Evolutionary conservation across 2,888 invertebrate species (phyloP), one percentile per base, ranked within the genome.

Genomic region (Lepidonotus clava): DNA sequence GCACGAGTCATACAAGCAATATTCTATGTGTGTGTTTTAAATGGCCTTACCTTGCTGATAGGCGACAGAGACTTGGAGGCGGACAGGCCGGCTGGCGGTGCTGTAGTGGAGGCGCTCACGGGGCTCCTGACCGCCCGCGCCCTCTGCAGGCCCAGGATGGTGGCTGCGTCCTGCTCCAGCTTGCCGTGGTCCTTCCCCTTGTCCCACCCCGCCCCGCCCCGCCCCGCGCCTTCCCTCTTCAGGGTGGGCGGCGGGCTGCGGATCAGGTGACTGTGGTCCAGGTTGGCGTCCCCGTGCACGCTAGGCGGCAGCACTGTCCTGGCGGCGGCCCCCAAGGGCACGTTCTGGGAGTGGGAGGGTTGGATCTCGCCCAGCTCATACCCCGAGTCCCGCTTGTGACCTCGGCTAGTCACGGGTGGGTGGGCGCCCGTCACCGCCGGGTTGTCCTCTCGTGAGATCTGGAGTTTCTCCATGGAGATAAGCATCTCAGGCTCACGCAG

Each of bases 91-190:
- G 8, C 21, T 11, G 66, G 24, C 66, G 24, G 14, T 14, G 14
- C 18, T 14, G 24, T 24, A 14, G 14, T 5, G 14, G n/a, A 14
- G 14, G 28, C n/a, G 8, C 46, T n/a, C 46, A 24, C n/a, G 0
- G 83, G 28, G 41, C 24, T 41, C 51, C 11, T 34, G 1, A 40
- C 28, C 6, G 24, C 28, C 6, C 24, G n/a, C 8, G 8, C 28
- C 51, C 51, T 83, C 51, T 85, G 85, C 24, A 85, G 66, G 5
- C 71, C 85, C 28, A 85, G 36, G n/a, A 85, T 85, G 18, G 53
- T 28, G 2, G 85, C 85, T 14, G 85, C 85, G 40, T 85, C 85
- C 46, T 85, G 40, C 71, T 85, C 85, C 71, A 85, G 41, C 71
- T 85, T 53, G 21, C 56, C 71, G 14, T 46, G 66, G 53, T 85